Evolutionary conservation across 2,113 vertebrate species (phyloP).

Genomic region (Galbula dea): DNA sequence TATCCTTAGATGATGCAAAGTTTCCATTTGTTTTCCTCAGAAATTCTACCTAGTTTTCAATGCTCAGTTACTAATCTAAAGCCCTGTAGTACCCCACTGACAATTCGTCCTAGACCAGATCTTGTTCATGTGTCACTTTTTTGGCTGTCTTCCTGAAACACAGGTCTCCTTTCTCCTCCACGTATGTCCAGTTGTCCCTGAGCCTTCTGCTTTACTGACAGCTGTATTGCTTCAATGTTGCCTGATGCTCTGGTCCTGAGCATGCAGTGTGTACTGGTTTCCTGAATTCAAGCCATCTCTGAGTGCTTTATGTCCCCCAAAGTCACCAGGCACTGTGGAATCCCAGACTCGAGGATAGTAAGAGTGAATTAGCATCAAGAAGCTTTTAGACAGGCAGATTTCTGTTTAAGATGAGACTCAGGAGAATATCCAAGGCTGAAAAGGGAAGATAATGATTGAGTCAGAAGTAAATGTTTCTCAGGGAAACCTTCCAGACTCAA

Average conservation of each 20-base stretch:
- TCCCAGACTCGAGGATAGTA: not conserved
- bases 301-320: not conserved
- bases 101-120: not conserved
- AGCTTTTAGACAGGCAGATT: not conserved
- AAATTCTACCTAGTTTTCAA: not conserved
- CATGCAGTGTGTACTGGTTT: not conserved
- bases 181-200: not conserved
- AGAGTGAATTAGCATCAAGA: not conserved
- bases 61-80: not conserved
- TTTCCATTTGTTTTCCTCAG: not conserved
- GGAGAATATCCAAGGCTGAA: not conserved
- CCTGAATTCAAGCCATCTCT: not conserved
- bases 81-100: not conserved
- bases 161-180: not conserved
- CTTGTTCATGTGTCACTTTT: not conserved
- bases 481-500: not conserved
- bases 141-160: not conserved
- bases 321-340: not conserved
- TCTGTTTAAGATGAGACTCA: not conserved
- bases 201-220: constrained; percentile 16
- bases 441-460: not conserved
- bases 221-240: not conserved
- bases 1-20: not conserved
- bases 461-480: not conserved
- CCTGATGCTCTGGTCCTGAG: not conserved